Evolutionary conservation across 2,797 vertebrate genomes (phyloP).

Genomic region (Bradypodion pumilum): DNA sequence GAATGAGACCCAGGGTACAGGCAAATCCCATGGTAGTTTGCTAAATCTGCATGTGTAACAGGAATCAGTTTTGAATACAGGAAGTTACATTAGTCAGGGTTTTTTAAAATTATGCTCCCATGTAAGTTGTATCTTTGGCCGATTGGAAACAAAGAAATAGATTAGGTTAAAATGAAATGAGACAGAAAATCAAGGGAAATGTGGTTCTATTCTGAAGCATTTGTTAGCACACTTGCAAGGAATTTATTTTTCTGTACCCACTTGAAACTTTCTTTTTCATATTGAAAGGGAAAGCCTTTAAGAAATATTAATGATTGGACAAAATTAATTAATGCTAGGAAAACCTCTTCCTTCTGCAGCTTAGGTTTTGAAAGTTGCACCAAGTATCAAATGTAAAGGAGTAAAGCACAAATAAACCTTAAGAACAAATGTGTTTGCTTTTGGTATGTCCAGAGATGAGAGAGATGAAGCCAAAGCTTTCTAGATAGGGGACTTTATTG

Average conservation of each 20-base stretch:
- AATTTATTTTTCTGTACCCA: background rate
- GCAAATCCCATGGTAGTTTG: background rate
- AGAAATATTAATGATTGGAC: background rate
- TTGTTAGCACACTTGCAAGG: background rate
- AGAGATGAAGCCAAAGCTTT: background rate
- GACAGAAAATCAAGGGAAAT: no score
- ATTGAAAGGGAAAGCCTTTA: no score
- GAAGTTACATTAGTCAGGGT: background rate
- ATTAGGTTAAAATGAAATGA: background rate
- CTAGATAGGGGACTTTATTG: background rate
- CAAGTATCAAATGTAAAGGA: no score
- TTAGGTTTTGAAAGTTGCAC: no score
- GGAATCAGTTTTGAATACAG: background rate
- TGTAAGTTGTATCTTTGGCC: background rate
- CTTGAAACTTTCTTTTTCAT: background rate
- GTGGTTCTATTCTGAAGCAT: background rate
- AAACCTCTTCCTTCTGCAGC: background rate
- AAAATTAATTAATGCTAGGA: background rate
- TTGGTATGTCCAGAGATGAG: background rate
- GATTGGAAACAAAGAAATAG: background rate
- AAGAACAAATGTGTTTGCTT: background rate
- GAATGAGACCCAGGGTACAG: background rate
- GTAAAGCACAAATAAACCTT: background rate
- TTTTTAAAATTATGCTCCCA: background rate
- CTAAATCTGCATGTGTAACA: background rate